Base-by-base conservation (phyloP, 2,888 invertebrate species). In the Steromphala cineraria region DNA sequence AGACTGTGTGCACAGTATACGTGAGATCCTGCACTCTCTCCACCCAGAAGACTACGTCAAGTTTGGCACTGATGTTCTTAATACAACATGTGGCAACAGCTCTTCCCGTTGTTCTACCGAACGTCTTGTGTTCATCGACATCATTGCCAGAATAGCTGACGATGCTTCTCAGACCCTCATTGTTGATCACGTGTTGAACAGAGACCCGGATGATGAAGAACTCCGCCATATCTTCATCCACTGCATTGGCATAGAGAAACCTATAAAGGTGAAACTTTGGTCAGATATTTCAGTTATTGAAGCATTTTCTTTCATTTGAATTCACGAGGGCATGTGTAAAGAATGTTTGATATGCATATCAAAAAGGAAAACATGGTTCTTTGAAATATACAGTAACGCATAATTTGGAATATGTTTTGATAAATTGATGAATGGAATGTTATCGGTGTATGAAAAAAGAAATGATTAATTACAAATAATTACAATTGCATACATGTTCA, bases 81-180 rank as follows among this genome's bases (percentile, higher is more conserved):
- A 80, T n/a, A 77, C 71, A 8, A 52, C 56, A 7, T 89, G 89
- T 76, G 79, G 62, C 1, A 75, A 21, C 1, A 83, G 84, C 53
- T 81, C 85, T 46, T 80, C 83, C 1, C 17, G 80, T 0, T 89
- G 89, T 75, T 53, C 62, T 5, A 85, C 85, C 24, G 84, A 85
- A 55, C 80, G 85, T 17, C 83, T 83, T 24, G 81, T 89, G 40
- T 84, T 87, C 24, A 84, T 88, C 15, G 89, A 89, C 74, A 77
- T 89, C 15, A 67, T 89, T 15, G 84, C 86, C 10, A 53, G 83
- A 19, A 79, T 84, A 36, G 87, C 86, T 31, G 86, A 85, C 67
- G 67, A 77, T 0, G 80, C 80, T 13, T 83, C 89, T 8, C 89
- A 89, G 76, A 10, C 80, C 19, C 40, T 89, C 75, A 53, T 89